Evolutionary conservation across 2,113 vertebrate genomes (phyloP), one percentile per base, ranked within the genome.

Genomic region (Puffinus mauretanicus): DNA sequence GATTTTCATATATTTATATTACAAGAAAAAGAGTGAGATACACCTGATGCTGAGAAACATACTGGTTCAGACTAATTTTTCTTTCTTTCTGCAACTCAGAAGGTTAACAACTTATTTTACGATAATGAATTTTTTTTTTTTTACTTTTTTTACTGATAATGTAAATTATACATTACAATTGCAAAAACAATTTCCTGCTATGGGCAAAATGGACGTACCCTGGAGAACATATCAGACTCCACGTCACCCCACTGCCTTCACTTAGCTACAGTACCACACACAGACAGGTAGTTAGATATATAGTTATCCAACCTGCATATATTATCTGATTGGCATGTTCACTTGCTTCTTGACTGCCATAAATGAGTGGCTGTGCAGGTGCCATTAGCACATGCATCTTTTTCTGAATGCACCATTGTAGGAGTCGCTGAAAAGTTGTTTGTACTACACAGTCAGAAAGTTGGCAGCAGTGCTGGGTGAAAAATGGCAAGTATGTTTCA

Each of bases 321-420:
- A 82, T 94, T 95, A 97, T 91, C 94, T 89, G 93, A 97, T 92
- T 87, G 94, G 91, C 94, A 80, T 58, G 46, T 87, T 94, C 97
- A 93, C 93, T 97, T 94, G 94, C 82, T 89, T n/a, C 38, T 76
- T 89, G 86, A 92, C 88, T 94, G 78, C 89, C 89, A 70, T 73
- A 95, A 95, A 94, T 85, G 94, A 91, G 86, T 58, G 81, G 73
- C 93, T 96, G 91, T 95, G 93, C 94, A 97, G 95, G 96, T 96
- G 95, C 95, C 91, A 95, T 70, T 79, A 95, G 86, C 86, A 96
- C 93, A 96, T 91, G 94, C 67, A 88, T 95, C 91, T 93, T 96
- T 93, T 94, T 94, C 96, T 96, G 96, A 97, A 97, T 95, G 87
- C 89, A 40, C 84, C 93, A 94, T 96, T 96, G 97, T 97, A 95